phyloP scores from a whole-genome alignment of 2,888 invertebrate genomes.

The Kuschelorhynchus macadamiae region DNA sequence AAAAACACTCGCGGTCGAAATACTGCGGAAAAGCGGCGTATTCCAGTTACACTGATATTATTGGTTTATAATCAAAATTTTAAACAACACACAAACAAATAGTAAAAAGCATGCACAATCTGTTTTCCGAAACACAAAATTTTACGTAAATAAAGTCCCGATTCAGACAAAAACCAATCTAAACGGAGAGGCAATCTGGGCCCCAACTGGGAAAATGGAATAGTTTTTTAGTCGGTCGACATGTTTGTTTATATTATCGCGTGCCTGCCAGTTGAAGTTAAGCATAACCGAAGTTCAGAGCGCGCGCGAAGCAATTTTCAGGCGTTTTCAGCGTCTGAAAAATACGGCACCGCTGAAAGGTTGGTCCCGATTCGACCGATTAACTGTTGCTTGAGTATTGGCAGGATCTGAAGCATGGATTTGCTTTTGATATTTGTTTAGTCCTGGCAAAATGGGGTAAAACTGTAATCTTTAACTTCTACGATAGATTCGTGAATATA shows the following conservation, averaged over 20 bases:
- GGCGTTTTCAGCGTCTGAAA: conserved; percentile 46
- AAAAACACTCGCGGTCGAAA: too few species aligned
- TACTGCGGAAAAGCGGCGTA: too few species aligned
- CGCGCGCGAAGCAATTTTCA: conserved; percentile 41
- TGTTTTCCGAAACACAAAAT: conserved; percentile 8
- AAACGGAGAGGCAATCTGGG: conserved; percentile 55
- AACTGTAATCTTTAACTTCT: too few species aligned
- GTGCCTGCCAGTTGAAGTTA: conserved; percentile 61
- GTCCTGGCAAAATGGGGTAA: conserved; percentile 6
- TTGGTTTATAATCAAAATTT: too few species aligned
- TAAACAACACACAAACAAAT: not conserved
- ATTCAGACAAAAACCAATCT: conserved; percentile 42
- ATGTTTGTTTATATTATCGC: conserved; percentile 67
- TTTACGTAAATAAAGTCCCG: conserved; percentile 32
- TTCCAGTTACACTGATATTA: too few species aligned
- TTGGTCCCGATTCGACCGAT: conserved; percentile 51
- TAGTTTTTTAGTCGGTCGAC: conserved; percentile 62
- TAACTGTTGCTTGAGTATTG: conserved; percentile 52
- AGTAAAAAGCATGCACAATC: conserved; percentile 8
- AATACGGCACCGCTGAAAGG: conserved; percentile 51
- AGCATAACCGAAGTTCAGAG: conserved; percentile 60
- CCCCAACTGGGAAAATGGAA: conserved; percentile 60
- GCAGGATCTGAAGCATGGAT: conserved; percentile 51
- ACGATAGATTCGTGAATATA: too few species aligned
- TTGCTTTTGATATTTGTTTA: conserved; percentile 23